These are phyloP conservation scores for Tanytarsus gracilentus DNA, from an alignment of 2,888 invertebrate genomes.

Conservation along the genomic window DNA sequence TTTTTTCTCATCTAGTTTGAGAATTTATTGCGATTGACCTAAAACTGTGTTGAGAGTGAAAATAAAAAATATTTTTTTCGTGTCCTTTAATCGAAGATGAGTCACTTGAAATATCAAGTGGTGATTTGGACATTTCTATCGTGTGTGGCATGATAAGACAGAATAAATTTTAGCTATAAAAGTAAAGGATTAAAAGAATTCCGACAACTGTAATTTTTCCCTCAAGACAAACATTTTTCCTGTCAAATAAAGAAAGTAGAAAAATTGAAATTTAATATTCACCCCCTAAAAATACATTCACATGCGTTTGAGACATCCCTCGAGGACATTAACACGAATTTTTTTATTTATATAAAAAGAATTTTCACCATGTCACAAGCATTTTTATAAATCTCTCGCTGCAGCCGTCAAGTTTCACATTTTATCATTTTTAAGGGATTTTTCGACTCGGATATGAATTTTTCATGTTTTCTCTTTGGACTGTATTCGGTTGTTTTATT, in stretches of 20 bases:
- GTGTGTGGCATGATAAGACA: background rate
- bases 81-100: slow-evolving; percentile 2
- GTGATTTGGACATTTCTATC: background rate
- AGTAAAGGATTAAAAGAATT: background rate
- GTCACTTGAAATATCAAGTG: background rate
- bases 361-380: background rate
- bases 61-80: background rate
- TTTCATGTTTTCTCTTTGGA: slow-evolving; percentile 1
- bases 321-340: slow-evolving; percentile 22
- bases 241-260: background rate
- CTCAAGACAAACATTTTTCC: background rate
- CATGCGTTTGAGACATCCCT: slow-evolving; percentile 14
- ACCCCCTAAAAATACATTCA: background rate
- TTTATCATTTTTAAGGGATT: background rate
- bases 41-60: no score
- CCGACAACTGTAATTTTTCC: slow-evolving; percentile 19
- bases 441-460: slow-evolving; percentile 9
- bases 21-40: slow-evolving; percentile 24
- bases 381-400: background rate
- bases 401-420: background rate
- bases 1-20: background rate
- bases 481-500: slow-evolving; percentile 5
- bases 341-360: slow-evolving; percentile 27
- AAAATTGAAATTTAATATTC: slow-evolving; percentile 29
- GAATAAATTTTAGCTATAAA: background rate